Base-by-base conservation (phyloP, 1,140 invertebrate species). In the Diorhabda elongata region DNA sequence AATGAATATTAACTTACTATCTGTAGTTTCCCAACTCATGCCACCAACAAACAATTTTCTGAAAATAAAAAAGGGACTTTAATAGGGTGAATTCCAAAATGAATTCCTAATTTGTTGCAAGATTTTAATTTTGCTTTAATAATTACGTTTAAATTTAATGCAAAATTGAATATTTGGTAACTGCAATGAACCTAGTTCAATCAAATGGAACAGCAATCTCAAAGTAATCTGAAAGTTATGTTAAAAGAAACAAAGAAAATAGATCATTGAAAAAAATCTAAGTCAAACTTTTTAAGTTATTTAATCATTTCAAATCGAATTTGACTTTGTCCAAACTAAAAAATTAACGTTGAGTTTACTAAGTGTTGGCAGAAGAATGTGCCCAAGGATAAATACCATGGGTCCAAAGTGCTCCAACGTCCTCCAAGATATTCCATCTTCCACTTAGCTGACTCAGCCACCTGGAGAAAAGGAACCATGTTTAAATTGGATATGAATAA, bases 11-110 rank as follows among this genome's bases (percentile, higher is more conserved):
- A 52, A 92, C 93, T 94, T 86, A 98, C 96, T 96, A 84, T 98
- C 95, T 82, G 94, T 94, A 41, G 96, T 98, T 87, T 97, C 94
- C 95, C 96, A 98, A 86, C 94, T 97, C 70, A 98, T 85, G 69
- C 95, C 96, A 80, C 96, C 96, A 84, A 98, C 94, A 90, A 98
- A 98, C 74, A 98, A 89, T 90, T 98, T 98, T 87, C 96, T 98
- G 90, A 77, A 90, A 93, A 84, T 78, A 81, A 81, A 82, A 84
- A 81, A 68, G 6, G 47, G 6, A n/a, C n/a, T 52, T 52, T 52
- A 52, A 52, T 67, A 43, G 47, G 26, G 9, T 57, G 69, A 78
- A 73, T 77, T 72, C 63, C 71, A 68, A 42, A 64, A 62, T 75
- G 73, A 66, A 72, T 52, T 57, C 70, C 76, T 69, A 72, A 68